phyloP scores from a whole-genome alignment of 2,113 vertebrate genomes.

The Thermophis baileyi region DNA sequence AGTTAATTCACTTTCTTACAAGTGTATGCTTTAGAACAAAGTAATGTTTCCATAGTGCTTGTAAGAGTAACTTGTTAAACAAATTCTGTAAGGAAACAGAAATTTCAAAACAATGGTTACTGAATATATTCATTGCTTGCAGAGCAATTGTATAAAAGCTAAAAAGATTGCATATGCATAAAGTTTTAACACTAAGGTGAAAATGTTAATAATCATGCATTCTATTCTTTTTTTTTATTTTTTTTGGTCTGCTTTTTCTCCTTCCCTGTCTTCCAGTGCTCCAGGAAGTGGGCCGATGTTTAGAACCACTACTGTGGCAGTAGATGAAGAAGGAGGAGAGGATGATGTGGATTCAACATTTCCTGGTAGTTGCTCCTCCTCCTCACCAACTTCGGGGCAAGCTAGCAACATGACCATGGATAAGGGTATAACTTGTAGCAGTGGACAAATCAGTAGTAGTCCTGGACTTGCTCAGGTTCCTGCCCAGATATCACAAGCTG shows the following conservation, averaged over 20 bases:
- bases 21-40: not conserved
- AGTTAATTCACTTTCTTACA: not conserved
- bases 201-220: not conserved
- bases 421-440: constrained; percentile 61
- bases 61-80: not conserved
- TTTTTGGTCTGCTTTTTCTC: constrained; percentile 29
- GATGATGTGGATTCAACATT: constrained; percentile 64
- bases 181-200: not conserved
- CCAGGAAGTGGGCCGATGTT: constrained; percentile 98
- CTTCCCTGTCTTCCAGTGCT: constrained; percentile 72
- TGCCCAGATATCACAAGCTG: constrained; percentile 61
- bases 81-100: not conserved
- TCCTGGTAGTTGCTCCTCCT: constrained; percentile 54
- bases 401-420: constrained; percentile 54
- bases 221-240: not conserved
- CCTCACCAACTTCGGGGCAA: constrained; percentile 40
- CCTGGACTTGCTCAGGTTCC: constrained; percentile 43
- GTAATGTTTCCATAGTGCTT: not conserved
- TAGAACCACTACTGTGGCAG: constrained; percentile 90
- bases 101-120: not conserved
- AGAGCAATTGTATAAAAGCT: not conserved
- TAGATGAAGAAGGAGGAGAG: constrained; percentile 88
- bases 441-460: constrained; percentile 47
- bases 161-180: not conserved
- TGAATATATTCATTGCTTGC: not conserved